Evolutionary conservation across 2,888 invertebrate species (phyloP), one percentile per base, ranked within the genome.

Genomic region (Drosophila fungiperda): DNA sequence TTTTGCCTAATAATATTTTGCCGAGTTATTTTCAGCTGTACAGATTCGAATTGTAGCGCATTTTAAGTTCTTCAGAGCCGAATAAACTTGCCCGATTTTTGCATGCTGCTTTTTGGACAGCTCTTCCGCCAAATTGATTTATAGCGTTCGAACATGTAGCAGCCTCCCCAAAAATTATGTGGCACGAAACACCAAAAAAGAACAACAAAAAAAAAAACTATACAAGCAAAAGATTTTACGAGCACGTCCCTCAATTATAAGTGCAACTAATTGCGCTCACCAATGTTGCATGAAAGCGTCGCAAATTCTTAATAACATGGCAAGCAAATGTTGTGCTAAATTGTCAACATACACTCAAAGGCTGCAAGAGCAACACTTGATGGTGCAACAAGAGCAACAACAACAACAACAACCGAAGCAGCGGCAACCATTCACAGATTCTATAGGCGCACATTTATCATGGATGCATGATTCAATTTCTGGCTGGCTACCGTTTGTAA

Each of bases 301-400:
- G 82, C 77, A 69, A 77, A 85, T 77, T 68, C 71, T 70, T 84
- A 87, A 87, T 88, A 88, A 83, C 79, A 89, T 72, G 89, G 57
- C 62, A 48, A 72, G 76, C 73, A 84, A 87, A 87, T 85, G 71
- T 89, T 85, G 89, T 87, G 89, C 87, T 85, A 85, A 85, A 85
- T 85, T 89, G 85, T 89, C 87, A 85, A 85, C 85, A 85, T 87
- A 74, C 89, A 70, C 71, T 50, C 29, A 40, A 49, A 32, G 15
- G 42, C 68, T 45, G 35, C 53, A 23, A 36, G 35, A 26, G 35
- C 50, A 48, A 12, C 38, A 38, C 26, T 38, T 38, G 26, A 29
- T 45, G 23, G 8, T 15, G 45, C 54, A 55, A 32, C 40, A 33
- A 17, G 29, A 45, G 52, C 58, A 60, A 33, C 68, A 68, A 20